A percentile compares a stretch with the other conserved stretches of the same genome.
phyloP scores from a whole-genome alignment of 2,113 vertebrate genomes.

The Nymphicus hollandicus region DNA sequence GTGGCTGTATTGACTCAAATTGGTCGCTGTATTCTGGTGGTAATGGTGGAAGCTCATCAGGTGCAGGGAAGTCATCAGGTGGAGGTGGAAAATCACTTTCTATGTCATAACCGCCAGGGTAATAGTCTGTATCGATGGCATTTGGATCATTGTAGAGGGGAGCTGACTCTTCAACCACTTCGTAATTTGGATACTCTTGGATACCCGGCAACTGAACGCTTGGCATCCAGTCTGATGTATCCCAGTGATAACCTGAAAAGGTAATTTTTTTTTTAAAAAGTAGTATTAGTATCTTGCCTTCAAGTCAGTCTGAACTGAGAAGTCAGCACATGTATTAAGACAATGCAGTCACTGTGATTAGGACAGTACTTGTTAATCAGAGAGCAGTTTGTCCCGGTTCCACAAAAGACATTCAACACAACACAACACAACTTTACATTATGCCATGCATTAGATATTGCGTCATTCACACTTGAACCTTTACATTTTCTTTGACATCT shows the following conservation, averaged over 20 bases:
- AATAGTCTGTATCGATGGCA: constrained; percentile 95
- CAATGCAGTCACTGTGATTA: background rate
- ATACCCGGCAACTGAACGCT: constrained; percentile 95
- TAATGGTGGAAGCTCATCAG: constrained; percentile 89
- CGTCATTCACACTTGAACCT: background rate
- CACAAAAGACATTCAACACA: background rate
- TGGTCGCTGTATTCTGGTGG: constrained; percentile 85
- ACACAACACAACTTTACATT: background rate
- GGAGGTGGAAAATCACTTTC: constrained; percentile 97
- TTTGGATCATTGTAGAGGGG: constrained; percentile 89
- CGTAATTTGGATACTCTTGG: constrained; percentile 95
- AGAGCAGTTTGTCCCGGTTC: background rate
- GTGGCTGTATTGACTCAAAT: constrained; percentile 87
- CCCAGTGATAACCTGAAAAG: constrained; percentile 94
- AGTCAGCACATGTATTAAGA: background rate
- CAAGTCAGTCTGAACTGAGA: background rate
- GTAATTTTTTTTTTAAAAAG: background rate
- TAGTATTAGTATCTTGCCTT: background rate
- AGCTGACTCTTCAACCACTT: constrained; percentile 88
- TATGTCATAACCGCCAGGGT: constrained; percentile 95
- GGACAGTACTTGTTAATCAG: background rate
- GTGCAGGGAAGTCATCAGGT: constrained; percentile 88
- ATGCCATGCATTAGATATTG: constrained; percentile 14
- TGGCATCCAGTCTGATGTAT: constrained; percentile 99
- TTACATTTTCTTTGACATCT: background rate